Evolutionary conservation across 2,888 invertebrate species (phyloP), one percentile per base, ranked within the genome.

Genomic region (Torymus aiolomorphi): DNA sequence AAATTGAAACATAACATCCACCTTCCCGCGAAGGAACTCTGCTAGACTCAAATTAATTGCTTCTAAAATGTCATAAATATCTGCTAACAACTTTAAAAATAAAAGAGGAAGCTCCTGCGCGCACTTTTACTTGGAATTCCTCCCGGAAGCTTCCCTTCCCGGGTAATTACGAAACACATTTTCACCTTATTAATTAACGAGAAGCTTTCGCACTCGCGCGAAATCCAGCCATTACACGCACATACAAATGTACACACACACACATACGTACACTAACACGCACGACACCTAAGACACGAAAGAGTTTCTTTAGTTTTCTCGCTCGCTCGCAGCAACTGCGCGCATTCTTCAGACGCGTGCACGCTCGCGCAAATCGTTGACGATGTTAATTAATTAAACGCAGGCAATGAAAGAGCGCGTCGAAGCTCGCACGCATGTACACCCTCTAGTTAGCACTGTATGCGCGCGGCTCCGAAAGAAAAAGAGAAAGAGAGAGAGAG

Each of bases 351-450:
- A 57, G 18, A 18, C 63, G 18, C 56, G 65, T 49, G 18, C 49
- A 72, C 59, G 31, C 67, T 24, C 24, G 62, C 20, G 62, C 56
- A 52, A 76, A 54, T 76, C 76, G 75, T 74, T 59, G 62, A 54
- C 62, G 42, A 74, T 67, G 57, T 76, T 81, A 81, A 81, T 78
- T 81, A 81, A 81, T 81, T 78, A 80, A 78, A 78, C 59, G 67
- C 75, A 18, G 62, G 69, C 67, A 72, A 72, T 75, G 71, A 78
- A 80, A 77, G 74, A 54, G 42, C 70, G 65, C 66, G 71, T 75
- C 52, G 77, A 78, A 77, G 31, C 59, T 49, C 52, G 59, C 5
- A 61, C 52, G 63, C 63, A 42, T 18, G 31, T 42, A 57, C 49
- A 24, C 2, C 24, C 24, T 24, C 3, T 24, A 24, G 24, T 24